A percentile compares a stretch with the other conserved stretches of the same genome.
phyloP scores from a whole-genome alignment of 2,113 vertebrate genomes.

The Equus quagga region DNA sequence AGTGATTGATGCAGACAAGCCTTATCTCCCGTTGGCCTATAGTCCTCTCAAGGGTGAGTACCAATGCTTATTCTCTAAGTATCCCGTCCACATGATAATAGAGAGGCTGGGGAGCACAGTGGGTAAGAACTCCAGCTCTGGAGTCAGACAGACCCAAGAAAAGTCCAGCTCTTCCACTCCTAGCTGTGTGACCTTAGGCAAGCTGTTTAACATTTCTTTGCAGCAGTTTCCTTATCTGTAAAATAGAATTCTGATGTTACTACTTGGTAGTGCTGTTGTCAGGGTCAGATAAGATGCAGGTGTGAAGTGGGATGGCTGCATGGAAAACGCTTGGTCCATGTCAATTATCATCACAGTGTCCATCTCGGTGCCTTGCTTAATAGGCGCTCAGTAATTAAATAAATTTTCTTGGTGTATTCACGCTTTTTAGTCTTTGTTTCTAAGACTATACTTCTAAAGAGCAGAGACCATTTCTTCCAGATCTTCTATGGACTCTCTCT shows the following conservation, averaged over 20 bases:
- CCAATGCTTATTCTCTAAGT: background rate
- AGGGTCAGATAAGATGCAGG: background rate
- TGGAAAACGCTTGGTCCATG: background rate
- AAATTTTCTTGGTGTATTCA: background rate
- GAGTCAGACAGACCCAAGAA: background rate
- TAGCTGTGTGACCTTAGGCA: background rate
- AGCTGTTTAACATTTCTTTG: background rate
- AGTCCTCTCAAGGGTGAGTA: background rate
- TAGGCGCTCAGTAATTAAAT: background rate
- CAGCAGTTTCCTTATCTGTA: background rate
- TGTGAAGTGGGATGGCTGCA: background rate
- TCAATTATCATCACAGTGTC: background rate
- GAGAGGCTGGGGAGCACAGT: no score
- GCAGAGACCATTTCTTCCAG: background rate
- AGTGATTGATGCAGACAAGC: background rate
- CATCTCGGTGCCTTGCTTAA: background rate
- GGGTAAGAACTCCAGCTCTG: background rate
- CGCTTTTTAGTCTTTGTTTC: background rate
- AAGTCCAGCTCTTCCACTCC: background rate
- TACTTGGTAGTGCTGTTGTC: background rate
- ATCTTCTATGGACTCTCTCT: background rate
- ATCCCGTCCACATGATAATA: background rate
- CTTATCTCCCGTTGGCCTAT: background rate
- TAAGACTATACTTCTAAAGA: background rate
- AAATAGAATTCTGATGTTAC: background rate